Evolutionary conservation across 2,113 vertebrate genomes (phyloP).

Genomic region (Microcebus murinus): DNA sequence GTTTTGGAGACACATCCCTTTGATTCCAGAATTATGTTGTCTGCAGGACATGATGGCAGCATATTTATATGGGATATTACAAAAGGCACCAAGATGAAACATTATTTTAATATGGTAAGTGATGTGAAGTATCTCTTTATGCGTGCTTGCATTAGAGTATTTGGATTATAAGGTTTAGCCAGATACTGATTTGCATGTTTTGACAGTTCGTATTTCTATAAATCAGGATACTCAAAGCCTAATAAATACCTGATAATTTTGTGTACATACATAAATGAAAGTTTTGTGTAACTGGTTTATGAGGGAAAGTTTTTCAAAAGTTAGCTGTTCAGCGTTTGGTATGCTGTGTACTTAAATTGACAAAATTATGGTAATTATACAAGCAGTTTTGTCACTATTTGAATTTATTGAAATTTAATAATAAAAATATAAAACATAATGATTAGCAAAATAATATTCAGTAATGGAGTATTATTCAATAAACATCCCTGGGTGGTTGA

Average conservation of each 20-base stretch:
- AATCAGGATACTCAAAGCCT: not conserved
- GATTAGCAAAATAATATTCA: not conserved
- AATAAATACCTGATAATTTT: not conserved
- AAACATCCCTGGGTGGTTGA: not conserved
- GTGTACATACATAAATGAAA: not conserved
- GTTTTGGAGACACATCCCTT: conserved; percentile 98
- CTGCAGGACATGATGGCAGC: conserved; percentile 97
- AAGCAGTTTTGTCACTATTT: not conserved
- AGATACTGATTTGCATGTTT: not conserved
- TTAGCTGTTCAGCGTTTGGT: not conserved
- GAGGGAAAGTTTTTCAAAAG: not conserved
- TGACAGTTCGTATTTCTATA: conserved; percentile 16
- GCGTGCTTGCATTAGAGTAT: not conserved
- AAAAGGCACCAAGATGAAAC: conserved; percentile 92
- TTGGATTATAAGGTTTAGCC: not conserved
- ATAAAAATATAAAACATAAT: not conserved
- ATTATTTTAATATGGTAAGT: conserved; percentile 97
- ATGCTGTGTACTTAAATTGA: not conserved
- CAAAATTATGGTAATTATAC: not conserved
- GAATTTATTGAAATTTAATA: not conserved
- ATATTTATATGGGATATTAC: conserved; percentile 97
- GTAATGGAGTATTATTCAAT: not conserved
- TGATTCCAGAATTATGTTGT: conserved; percentile 96
- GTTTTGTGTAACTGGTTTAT: not conserved
- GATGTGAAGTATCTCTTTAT: not conserved